A percentile compares a stretch with the other conserved stretches of the same genome.
phyloP scores from a whole-genome alignment of 2,113 vertebrate genomes.

The Cavia porcellus region DNA sequence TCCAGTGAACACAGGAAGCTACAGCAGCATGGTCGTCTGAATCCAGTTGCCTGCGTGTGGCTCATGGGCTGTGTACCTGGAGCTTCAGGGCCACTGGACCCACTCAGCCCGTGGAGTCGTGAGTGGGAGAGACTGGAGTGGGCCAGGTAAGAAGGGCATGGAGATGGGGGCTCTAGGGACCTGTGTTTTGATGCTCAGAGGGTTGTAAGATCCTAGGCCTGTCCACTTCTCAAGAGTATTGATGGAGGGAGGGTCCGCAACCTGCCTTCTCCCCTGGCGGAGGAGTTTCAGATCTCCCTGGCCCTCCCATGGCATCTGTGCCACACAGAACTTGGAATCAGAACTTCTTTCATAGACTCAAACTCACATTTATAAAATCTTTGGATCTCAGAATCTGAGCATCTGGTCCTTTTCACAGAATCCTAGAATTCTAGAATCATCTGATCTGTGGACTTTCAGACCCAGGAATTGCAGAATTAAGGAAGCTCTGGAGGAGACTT shows the following conservation, averaged over 20 bases:
- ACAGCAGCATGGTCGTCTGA: not conserved
- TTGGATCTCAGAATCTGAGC: conserved; percentile 11
- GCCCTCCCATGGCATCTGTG: not conserved
- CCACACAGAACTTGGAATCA: not conserved
- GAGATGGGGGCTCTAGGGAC: no score
- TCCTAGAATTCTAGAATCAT: conserved; percentile 54
- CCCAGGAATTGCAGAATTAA: conserved; percentile 10
- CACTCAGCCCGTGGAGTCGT: conserved; percentile 56
- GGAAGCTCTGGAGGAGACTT: not conserved
- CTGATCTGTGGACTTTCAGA: not conserved
- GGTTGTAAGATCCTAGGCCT: not conserved
- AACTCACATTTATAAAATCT: conserved; percentile 31
- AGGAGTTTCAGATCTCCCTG: not conserved
- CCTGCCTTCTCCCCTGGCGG: not conserved
- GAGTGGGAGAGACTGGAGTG: no score
- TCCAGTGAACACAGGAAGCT: conserved; percentile 50
- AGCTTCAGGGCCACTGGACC: conserved; percentile 75
- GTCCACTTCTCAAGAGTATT: not conserved
- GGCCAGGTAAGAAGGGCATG: not conserved
- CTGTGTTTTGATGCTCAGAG: not conserved
- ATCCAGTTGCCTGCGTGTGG: conserved; percentile 49
- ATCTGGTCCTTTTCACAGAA: conserved; percentile 47
- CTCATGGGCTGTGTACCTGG: conserved; percentile 57
- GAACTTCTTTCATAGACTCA: conserved; percentile 40
- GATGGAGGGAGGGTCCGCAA: not conserved